Percentiles rank a stretch among this genome's conserved stretches.
phyloP scores from a whole-genome alignment of 1,140 invertebrate species.

The Nymphalis io region DNA sequence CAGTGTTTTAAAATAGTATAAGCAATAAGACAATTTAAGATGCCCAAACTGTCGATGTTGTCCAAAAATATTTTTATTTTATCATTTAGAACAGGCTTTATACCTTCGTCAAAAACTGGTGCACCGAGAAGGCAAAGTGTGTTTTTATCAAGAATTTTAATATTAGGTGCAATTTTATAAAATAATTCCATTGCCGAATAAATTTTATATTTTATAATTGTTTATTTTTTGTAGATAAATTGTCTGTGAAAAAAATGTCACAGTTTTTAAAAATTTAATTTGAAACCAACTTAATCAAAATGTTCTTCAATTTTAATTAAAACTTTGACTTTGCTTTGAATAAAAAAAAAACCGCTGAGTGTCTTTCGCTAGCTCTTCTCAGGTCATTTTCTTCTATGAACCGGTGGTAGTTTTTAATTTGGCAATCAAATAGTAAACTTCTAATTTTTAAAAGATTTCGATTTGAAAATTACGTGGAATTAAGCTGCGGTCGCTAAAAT shows the following conservation, averaged over 20 bases:
- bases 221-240: not conserved
- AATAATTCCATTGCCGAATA: not conserved
- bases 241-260: not conserved
- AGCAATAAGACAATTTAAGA: not conserved
- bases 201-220: no score
- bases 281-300: not conserved
- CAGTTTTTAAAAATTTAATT: not conserved
- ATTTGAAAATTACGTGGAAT: no score
- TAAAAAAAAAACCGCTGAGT: no score
- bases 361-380: no score
- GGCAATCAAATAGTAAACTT: no score
- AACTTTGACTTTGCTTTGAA: no score
- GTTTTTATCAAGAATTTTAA: not conserved
- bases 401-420: no score
- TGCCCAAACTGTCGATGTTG: no score
- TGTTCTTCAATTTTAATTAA: not conserved
- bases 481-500: no score
- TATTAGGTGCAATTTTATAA: not conserved
- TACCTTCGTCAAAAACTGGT: not conserved
- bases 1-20: not conserved
- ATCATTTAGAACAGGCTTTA: not conserved
- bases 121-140: not conserved
- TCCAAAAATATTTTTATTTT: not conserved
- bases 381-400: no score
- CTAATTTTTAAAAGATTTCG: no score